Conservation (phyloP, 2,797 vertebrate genomes). For the Meda fulgida region DNA sequence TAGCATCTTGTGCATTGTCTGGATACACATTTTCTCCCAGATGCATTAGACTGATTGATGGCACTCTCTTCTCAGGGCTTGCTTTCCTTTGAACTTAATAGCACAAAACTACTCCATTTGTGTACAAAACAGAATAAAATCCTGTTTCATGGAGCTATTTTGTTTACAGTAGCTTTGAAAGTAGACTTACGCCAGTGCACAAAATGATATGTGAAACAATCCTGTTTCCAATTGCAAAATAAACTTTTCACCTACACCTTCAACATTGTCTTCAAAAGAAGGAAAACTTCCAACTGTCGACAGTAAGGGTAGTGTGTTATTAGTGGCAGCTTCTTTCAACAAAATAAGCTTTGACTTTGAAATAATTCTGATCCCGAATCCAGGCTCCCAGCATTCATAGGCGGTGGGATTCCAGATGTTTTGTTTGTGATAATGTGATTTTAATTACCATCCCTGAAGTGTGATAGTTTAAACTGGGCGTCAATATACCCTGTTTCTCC, state of each 20-base stretch:
- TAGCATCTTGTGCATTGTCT: conserved; percentile 28
- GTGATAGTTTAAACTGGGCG: conserved; percentile 71
- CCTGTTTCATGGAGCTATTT: conserved; percentile 39
- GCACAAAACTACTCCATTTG: conserved; percentile 49
- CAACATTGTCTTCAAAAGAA: conserved; percentile 21
- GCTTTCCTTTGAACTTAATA: conserved; percentile 51
- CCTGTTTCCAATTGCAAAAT: not conserved
- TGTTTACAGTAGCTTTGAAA: conserved; percentile 50
- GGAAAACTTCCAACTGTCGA: not conserved
- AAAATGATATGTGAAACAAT: conserved; percentile 14
- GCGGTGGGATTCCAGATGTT: conserved; percentile 59
- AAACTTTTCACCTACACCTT: conserved; percentile 33
- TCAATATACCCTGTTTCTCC: conserved; percentile 65
- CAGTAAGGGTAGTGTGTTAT: not conserved
- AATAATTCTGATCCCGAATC: conserved; percentile 22
- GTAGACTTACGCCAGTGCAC: conserved; percentile 9
- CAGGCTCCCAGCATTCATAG: conserved; percentile 9
- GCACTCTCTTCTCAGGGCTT: conserved; percentile 28
- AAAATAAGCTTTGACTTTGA: conserved; percentile 31
- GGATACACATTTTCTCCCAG: conserved; percentile 31
- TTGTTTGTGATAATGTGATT: conserved; percentile 80
- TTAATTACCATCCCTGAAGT: conserved; percentile 79
- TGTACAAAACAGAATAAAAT: conserved; percentile 54
- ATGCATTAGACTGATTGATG: conserved; percentile 51
- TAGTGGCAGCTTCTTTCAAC: conserved; percentile 2